Base-by-base conservation (phyloP, 2,113 vertebrate genomes). In the Tyrannus savana region DNA sequence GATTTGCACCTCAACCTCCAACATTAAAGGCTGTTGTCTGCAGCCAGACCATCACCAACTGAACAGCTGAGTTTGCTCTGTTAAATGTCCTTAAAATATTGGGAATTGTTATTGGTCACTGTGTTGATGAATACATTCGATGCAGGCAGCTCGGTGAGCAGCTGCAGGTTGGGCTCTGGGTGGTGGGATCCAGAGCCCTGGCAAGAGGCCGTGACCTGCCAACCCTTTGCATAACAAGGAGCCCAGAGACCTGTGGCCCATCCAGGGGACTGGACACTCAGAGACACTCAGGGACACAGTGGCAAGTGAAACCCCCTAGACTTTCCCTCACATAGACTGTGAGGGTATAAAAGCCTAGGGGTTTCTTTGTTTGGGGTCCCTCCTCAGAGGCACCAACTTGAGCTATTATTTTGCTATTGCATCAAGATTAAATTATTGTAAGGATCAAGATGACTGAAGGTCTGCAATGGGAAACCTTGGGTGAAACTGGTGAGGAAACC, bases 281-380 rank as follows among this genome's bases (percentile, higher is more conserved):
- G 58, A 44, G 31, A 23, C 59, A 74, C 35, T 31, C 25, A 50
- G 49, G 55, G 58, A 19, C 17, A 27, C 35, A 37, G 25, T 25
- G 35, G 67, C 35, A 42, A 10, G 23, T 0, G 0, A 19, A 30
- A 47, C 10, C 19, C 63, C 12, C 15, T 22, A 37, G 76, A 16
- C 14, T 44, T 67, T 30, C 18, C 18, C 18, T 19, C 2, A 9
- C 17, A 35, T 72, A 42, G 21, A 50, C 6, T 37, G 7, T 42
- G 31, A 73, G 37, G 14, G 7, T 27, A 19, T 23, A 50, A 88
- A 58, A 73, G 24, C 31, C 25, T 2, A 4, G 18, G 14, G 18
- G 2, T 44, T 73, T 50, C 44, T 58, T 50, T 37, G 2, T 23
- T 42, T 27, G 18, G 31, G 5, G 12, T 73, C 14, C 9, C 21